Evolutionary conservation across 2,888 invertebrate species (phyloP).

Genomic region (Elmis aenea): DNA sequence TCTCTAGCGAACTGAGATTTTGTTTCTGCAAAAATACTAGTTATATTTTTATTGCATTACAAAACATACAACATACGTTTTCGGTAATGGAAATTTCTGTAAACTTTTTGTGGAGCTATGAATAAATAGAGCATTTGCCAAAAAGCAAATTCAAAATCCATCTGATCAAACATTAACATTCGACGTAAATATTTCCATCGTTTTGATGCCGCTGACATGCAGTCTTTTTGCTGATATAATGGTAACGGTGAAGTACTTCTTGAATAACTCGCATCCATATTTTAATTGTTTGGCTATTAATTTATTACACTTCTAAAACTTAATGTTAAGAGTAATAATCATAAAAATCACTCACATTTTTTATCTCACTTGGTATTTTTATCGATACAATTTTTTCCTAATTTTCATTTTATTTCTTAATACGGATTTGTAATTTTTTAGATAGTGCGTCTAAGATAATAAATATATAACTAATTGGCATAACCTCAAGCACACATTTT

Average conservation of each 20-base stretch:
- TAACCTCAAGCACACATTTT: too few species aligned
- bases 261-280: conserved; percentile 45
- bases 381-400: too few species aligned
- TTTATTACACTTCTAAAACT: too few species aligned
- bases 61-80: conserved; percentile 69
- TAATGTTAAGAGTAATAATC: too few species aligned
- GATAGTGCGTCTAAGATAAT: too few species aligned
- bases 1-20: conserved; percentile 98
- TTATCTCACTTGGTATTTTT: too few species aligned
- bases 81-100: conserved; percentile 94
- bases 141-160: conserved; percentile 99
- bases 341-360: too few species aligned
- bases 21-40: conserved; percentile 65
- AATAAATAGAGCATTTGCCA: conserved; percentile 99
- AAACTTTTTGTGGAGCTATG: conserved; percentile 92
- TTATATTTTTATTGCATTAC: neutral
- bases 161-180: conserved; percentile 87
- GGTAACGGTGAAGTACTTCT: conserved; percentile 63
- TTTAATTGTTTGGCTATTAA: too few species aligned
- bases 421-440: too few species aligned
- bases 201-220: conserved; percentile 81
- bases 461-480: too few species aligned
- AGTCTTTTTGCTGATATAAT: conserved; percentile 62
- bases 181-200: conserved; percentile 81
- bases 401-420: too few species aligned